Conservation (phyloP, 2,113 vertebrate genomes). For the Tachuris rubrigastra region DNA sequence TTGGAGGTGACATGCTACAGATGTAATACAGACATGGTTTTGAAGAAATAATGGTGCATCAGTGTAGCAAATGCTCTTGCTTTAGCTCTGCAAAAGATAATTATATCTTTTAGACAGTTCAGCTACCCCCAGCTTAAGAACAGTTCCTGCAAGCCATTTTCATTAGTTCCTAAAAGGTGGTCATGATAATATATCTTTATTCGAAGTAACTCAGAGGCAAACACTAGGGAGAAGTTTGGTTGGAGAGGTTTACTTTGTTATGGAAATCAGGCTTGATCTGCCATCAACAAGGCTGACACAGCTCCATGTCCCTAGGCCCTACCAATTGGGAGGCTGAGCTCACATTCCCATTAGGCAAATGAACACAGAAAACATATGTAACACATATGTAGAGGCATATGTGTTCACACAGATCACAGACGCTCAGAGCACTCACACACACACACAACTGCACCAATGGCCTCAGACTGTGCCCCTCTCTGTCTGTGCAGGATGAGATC, state of each 20-base stretch:
- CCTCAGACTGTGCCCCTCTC: background rate
- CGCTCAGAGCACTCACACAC: background rate
- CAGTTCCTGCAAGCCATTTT: background rate
- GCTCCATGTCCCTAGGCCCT: background rate
- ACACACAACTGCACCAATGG: background rate
- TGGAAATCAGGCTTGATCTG: background rate
- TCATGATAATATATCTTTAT: background rate
- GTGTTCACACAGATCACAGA: background rate
- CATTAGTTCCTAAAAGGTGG: background rate
- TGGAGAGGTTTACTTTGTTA: background rate
- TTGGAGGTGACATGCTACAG: background rate
- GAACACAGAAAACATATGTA: background rate
- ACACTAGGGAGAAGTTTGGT: background rate
- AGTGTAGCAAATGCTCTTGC: background rate
- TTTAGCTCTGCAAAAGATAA: background rate
- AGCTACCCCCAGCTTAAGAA: background rate
- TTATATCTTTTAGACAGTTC: background rate
- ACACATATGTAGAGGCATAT: too few relatives aligned
- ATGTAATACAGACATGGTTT: background rate
- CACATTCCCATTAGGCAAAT: background rate
- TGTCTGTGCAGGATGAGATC: background rate
- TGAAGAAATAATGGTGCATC: background rate
- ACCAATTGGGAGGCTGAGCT: background rate
- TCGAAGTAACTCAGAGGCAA: background rate
- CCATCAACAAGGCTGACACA: background rate